Evolutionary conservation across 2,888 invertebrate species (phyloP), one percentile per base, ranked within the genome.

Genomic region (Oasisia sp.): DNA sequence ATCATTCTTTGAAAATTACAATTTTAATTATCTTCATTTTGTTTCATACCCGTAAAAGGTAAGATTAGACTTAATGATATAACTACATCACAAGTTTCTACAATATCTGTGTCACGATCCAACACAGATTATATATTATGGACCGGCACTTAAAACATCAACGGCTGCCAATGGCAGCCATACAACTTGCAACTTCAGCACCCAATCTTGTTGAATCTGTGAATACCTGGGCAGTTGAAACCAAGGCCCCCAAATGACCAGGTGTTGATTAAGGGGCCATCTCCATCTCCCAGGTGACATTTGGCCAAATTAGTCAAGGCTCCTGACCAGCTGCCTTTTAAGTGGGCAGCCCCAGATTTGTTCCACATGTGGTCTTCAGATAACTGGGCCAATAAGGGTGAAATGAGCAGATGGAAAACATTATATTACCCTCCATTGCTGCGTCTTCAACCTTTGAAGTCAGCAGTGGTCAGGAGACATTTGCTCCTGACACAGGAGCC

Each of bases 301-400:
- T 74, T 74, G 27, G 27, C 74, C 74, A 74, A 74, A 74, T 74
- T 74, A 74, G 74, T 74, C 74, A 74, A 74, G 74, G 74, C 7
- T 74, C 27, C 14, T 74, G 74, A 74, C 74, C 74, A 74, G 74
- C 74, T 74, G 74, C 74, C 74, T 74, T n/a, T 74, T 74, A 74
- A 74, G 74, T 27, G 74, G 74, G 74, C 19, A 74, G 27, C 74
- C 74, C 27, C 27, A 27, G 74, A 74, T 74, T 74, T 27, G 5
- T 19, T 19, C 19, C 74, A 74, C 74, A 74, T 74, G 74, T 74
- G 74, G 74, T 7, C 19, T 27, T 19, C 14, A 27, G 74, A 74
- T 74, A 74, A 74, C 27, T 74, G 74, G 74, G n/a, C 74, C 74
- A 74, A 74, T 74, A 27, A 74, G 74, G 74, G 74, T n/a, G 50